Evolutionary conservation across 2,113 vertebrate genomes (phyloP).

Genomic region (Phyllopteryx taeniolatus): DNA sequence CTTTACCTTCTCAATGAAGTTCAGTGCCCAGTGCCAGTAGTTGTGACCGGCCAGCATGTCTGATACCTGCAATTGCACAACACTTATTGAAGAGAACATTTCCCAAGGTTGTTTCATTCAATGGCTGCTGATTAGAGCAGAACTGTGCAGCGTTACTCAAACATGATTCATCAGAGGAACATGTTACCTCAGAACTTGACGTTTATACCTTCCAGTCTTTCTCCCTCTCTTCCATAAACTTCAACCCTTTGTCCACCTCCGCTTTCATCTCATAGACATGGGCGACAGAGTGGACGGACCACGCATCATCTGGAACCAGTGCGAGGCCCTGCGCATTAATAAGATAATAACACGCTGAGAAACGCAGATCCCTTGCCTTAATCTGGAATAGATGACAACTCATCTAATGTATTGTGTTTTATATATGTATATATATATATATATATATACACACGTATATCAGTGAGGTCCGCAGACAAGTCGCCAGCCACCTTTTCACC

Average conservation of each 20-base stretch:
- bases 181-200: not conserved
- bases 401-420: not conserved
- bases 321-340: slow-evolving; percentile 75
- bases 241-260: slow-evolving; percentile 79
- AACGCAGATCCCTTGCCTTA: not conserved
- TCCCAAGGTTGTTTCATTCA: not conserved
- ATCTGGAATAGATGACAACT: not conserved
- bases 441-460: too few species aligned
- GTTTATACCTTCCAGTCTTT: slow-evolving; percentile 83
- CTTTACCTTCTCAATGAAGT: slow-evolving; percentile 89
- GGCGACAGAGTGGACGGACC: slow-evolving; percentile 87
- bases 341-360: not conserved
- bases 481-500: too few species aligned
- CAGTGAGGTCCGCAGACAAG: too few species aligned
- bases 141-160: not conserved
- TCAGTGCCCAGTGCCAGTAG: slow-evolving; percentile 97
- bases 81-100: slow-evolving; percentile 5
- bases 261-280: slow-evolving; percentile 91
- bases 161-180: not conserved
- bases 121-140: not conserved
- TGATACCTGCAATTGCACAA: slow-evolving; percentile 69
- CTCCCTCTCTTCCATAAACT: slow-evolving; percentile 84
- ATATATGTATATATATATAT: not conserved
- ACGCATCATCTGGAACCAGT: slow-evolving; percentile 78
- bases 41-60: slow-evolving; percentile 90